Evolutionary conservation across 2,797 vertebrate genomes (phyloP), one percentile per base, ranked within the genome.

Genomic region (Natrix natrix): DNA sequence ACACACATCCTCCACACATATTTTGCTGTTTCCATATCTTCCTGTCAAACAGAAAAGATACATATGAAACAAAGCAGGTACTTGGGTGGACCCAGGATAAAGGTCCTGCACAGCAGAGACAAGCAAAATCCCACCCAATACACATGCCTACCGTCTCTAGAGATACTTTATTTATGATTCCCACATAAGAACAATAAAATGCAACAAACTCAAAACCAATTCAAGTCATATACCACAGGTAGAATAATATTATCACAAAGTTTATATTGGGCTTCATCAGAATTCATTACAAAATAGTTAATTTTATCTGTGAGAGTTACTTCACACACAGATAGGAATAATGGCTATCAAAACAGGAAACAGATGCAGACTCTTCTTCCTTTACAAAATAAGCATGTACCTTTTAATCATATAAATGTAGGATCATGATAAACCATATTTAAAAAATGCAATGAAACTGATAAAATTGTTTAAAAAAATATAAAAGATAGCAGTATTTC

Each of bases 11-110:
- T 98, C 98, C 99, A 99, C 89, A 99, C 98, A 12, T 99, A 99
- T 97, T 99, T 99, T 93, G 99, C 99, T 28, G 99, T 99, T 98
- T 99, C 99, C 99, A 99, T 99, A 98, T 99, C 99, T 97, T 99
- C 99, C 99, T 99, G 96, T 94, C 88, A 96, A 97, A 96, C 92
- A 96, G 96, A 97, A 96, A 57, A 96, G 26, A 89, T 59, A 90
- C 13, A 57, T 87, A 52, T 96, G 95, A 94, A 89, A 66, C 32
- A 87, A 94, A 93, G 91, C 16, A 24, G 92, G 0, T 63, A 22
- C 22, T 6, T 32, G 37, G 52, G 22, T 26, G 13, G 26, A 20
- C 69, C 16, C 28, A 32, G 57, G 5, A 32, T 13, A 86, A 32
- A 90, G 1, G 4, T 5, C 61, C 48, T 5, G 14, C 20, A 55